Base-by-base conservation (phyloP, 1,140 invertebrate species). In the Brachionus calyciflorus region DNA sequence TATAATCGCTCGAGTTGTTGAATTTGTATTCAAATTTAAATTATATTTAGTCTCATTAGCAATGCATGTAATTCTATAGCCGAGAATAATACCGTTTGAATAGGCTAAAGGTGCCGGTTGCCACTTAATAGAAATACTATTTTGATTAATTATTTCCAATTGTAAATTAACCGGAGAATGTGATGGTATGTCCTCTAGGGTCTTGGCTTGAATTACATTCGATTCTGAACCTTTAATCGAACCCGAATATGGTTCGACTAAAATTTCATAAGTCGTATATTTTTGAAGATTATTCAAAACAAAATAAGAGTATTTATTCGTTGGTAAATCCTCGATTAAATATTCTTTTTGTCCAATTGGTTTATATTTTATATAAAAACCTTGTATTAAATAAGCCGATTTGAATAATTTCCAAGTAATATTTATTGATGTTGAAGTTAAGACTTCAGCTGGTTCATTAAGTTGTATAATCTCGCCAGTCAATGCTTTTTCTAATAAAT, bases 181-280 rank as follows among this genome's bases (percentile, higher is more conserved):
- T n/a, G 73, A 57, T 26, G 73, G 73, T 19, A 46, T 33, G 24
- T 55, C 49, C 19, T 40, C 49, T n/a, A 57, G 14, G 14, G 73
- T 76, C 57, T 55, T 55, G 0, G n/a, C 49, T 19, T 55, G 33
- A 9, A 76, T 33, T 33, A 14, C 40, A 40, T 76, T 76, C 0
- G 69, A 73, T 14, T 53, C 46, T 10, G 28, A 28, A 0, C 46
- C 69, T 49, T 40, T 33, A 4, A 33, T 3, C 2, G 46, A 3
- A 12, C 69, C 69, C 5, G n/a, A 51, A 40, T 40, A 73, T 3
- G 69, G 69, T 19, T 73, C 69, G 9, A 73, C 12, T 28, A 73
- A 37, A 26, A 73, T 73, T 55, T 73, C 69, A 28, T 73, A 73
- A 14, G 46, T 73, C 10, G 69, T 73, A 40, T 51, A 73, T 24